phyloP scores from a whole-genome alignment of 1,140 invertebrate species.

The Diorhabda carinulata region DNA sequence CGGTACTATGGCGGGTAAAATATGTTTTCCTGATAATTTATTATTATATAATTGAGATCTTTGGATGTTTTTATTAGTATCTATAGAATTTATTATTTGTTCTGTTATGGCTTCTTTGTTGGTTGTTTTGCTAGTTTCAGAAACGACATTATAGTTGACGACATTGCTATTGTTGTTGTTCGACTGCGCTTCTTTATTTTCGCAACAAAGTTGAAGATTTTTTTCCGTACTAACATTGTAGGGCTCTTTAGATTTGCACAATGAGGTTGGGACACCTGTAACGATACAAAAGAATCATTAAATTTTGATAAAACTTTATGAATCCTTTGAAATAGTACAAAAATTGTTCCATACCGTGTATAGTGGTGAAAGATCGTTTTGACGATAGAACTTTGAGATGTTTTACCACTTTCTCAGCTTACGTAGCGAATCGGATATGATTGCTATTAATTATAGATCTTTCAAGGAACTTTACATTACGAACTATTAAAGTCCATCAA shows the following conservation, averaged over 20 bases:
- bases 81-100: constrained; percentile 13
- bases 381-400: too few species aligned
- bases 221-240: constrained; percentile 16
- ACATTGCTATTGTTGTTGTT: not conserved
- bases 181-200: constrained; percentile 2
- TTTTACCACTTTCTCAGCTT: too few species aligned
- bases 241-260: constrained; percentile 16
- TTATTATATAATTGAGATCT: not conserved
- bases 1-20: constrained; percentile 12
- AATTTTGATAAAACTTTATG: too few species aligned
- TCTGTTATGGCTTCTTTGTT: constrained; percentile 9
- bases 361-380: too few species aligned
- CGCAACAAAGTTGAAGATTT: constrained; percentile 8
- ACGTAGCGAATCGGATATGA: too few species aligned
- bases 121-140: not conserved
- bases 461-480: too few species aligned
- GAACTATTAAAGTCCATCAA: too few species aligned
- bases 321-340: not conserved
- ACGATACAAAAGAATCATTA: not conserved
- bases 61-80: constrained; percentile 3
- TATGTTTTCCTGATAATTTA: not conserved
- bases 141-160: too few species aligned
- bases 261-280: constrained; percentile 13
- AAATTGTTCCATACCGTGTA: not conserved
- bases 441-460: too few species aligned